phyloP scores from a whole-genome alignment of 2,888 invertebrate species.

The Smittia aterrima region DNA sequence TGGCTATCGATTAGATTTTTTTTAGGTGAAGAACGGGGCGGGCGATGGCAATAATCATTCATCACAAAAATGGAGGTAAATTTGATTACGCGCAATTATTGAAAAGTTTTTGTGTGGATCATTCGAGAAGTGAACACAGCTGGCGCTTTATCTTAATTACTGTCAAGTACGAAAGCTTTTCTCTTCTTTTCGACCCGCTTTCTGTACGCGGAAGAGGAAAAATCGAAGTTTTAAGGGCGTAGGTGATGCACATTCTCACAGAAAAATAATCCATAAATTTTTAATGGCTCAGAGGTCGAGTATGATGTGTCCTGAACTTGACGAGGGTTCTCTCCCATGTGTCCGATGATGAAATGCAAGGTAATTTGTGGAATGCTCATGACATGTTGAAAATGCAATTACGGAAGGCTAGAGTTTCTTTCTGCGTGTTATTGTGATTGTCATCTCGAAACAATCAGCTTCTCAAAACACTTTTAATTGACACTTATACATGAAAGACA shows the following conservation, averaged over 20 bases:
- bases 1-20: neutral
- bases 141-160: neutral
- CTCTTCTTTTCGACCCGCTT: neutral
- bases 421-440: too few species aligned
- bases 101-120: neutral
- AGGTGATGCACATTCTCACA: neutral
- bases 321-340: neutral
- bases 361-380: neutral
- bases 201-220: neutral
- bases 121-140: neutral
- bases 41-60: neutral
- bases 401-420: neutral
- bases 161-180: neutral
- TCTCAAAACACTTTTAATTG: neutral
- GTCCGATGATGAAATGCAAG: neutral
- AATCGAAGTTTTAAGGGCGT: constrained; percentile 25
- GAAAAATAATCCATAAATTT: neutral
- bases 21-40: neutral
- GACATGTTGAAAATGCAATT: neutral
- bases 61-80: neutral
- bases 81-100: neutral
- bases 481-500: neutral
- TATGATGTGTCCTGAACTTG: neutral
- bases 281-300: neutral
- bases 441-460: too few species aligned